A percentile compares a stretch with the other conserved stretches of the same genome.
These are phyloP conservation scores for Toxotes jaculatrix DNA, from an alignment of 2,113 vertebrate species.

Conservation along the genomic window DNA sequence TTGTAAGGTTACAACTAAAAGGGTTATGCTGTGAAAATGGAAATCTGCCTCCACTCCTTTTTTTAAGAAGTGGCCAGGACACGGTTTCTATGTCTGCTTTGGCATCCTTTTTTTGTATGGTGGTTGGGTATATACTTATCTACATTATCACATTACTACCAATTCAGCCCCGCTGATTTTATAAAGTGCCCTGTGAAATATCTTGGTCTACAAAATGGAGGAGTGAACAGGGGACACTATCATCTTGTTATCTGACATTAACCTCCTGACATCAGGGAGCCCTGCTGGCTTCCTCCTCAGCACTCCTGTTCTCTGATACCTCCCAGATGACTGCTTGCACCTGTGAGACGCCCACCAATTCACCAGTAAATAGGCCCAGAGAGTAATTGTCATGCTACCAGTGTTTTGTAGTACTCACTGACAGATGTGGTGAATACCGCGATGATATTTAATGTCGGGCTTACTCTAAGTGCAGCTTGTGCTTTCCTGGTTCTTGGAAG, in stretches of 20 bases:
- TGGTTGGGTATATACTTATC: not conserved
- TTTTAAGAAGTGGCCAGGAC: not conserved
- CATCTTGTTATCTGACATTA: constrained; percentile 25
- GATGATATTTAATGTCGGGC: not conserved
- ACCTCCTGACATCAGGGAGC: constrained; percentile 31
- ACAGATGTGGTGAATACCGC: constrained; percentile 40
- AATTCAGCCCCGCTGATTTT: not conserved
- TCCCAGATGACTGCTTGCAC: constrained; percentile 42
- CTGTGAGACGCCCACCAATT: constrained; percentile 45
- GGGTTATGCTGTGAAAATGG: not conserved
- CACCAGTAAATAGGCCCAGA: constrained; percentile 10
- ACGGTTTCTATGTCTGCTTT: not conserved
- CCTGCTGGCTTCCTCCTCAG: constrained; percentile 22
- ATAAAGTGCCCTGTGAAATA: not conserved
- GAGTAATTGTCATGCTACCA: constrained; percentile 42
- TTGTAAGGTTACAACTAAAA: not conserved
- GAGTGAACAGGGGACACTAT: not conserved
- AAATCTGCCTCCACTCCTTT: not conserved
- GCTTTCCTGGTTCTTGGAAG: constrained; percentile 6
- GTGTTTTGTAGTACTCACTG: constrained; percentile 39
- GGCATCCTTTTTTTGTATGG: not conserved
- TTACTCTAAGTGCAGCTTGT: not conserved
- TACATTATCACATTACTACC: not conserved
- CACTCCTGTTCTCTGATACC: constrained; percentile 51
- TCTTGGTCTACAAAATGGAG: not conserved